Conservation (phyloP, 2,113 vertebrate species). For the Brachyhypopomus occidentalis region DNA sequence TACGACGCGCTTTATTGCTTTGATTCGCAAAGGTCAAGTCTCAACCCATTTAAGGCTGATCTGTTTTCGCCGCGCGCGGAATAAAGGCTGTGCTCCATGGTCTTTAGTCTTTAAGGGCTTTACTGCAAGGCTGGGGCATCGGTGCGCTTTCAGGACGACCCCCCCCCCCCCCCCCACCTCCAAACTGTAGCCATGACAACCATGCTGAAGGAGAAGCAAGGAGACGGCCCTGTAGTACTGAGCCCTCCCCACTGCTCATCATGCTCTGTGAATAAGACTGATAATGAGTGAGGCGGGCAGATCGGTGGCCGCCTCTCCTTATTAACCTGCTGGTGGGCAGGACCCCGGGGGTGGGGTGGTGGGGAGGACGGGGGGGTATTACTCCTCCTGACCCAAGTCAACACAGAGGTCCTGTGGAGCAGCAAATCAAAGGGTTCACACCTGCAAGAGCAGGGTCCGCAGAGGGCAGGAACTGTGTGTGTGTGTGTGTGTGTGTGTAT, state of each 20-base stretch:
- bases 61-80: conserved; percentile 20
- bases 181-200: conserved; percentile 55
- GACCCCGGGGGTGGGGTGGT: too few relatives aligned
- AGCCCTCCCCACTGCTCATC: conserved; percentile 29
- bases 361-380: conserved; percentile 39
- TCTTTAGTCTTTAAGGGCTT: conserved; percentile 15
- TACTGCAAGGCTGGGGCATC: not conserved
- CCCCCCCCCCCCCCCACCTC: not conserved
- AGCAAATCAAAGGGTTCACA: conserved; percentile 39
- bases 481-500: too few relatives aligned
- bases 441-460: conserved; percentile 14
- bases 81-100: conserved; percentile 25
- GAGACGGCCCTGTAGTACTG: not conserved
- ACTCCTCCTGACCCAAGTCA: conserved; percentile 36
- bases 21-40: conserved; percentile 49
- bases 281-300: conserved; percentile 17
- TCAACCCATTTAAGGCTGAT: conserved; percentile 12
- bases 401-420: conserved; percentile 6
- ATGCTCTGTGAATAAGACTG: conserved; percentile 48
- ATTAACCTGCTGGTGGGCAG: conserved; percentile 48
- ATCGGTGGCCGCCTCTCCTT: conserved; percentile 46
- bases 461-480: not conserved
- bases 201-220: conserved; percentile 1
- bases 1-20: conserved; percentile 44
- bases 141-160: not conserved